phyloP scores from a whole-genome alignment of 2,113 vertebrate species.

The Corapipo altera region DNA sequence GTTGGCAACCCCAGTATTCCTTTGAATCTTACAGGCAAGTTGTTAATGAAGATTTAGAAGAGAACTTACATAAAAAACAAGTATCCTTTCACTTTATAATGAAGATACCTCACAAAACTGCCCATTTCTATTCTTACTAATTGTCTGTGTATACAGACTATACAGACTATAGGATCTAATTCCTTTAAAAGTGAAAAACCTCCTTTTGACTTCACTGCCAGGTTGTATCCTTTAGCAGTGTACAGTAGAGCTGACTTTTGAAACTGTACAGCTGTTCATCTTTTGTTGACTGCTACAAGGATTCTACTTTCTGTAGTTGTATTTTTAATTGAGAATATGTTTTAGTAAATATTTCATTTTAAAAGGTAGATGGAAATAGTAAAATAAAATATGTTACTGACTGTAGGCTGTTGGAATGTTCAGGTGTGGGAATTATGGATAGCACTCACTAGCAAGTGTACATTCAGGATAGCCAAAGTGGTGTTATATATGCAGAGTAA shows the following conservation, averaged over 20 bases:
- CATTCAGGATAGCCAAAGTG: constrained; percentile 4
- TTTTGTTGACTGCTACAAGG: neutral
- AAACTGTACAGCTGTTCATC: neutral
- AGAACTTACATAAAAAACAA: neutral
- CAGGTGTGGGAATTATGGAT: neutral
- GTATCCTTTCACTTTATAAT: neutral
- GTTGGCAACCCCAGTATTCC: neutral
- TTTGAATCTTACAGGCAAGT: neutral
- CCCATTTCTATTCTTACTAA: neutral
- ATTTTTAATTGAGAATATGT: constrained; percentile 29
- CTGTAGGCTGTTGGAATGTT: neutral
- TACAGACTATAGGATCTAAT: neutral
- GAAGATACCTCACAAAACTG: neutral
- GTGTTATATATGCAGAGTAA: constrained; percentile 2
- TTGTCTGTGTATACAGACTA: neutral
- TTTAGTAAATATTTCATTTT: constrained; percentile 39
- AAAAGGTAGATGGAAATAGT: neutral
- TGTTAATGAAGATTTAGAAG: neutral
- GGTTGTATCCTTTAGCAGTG: neutral
- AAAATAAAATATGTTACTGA: neutral
- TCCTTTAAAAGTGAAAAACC: neutral
- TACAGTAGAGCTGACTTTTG: constrained; percentile 15
- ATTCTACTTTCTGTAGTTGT: neutral
- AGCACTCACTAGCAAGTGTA: neutral
- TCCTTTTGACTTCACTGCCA: neutral